Percentiles rank a stretch among this genome's conserved stretches.
phyloP scores from a whole-genome alignment of 2,113 vertebrate genomes.

The Morphnarchus princeps region DNA sequence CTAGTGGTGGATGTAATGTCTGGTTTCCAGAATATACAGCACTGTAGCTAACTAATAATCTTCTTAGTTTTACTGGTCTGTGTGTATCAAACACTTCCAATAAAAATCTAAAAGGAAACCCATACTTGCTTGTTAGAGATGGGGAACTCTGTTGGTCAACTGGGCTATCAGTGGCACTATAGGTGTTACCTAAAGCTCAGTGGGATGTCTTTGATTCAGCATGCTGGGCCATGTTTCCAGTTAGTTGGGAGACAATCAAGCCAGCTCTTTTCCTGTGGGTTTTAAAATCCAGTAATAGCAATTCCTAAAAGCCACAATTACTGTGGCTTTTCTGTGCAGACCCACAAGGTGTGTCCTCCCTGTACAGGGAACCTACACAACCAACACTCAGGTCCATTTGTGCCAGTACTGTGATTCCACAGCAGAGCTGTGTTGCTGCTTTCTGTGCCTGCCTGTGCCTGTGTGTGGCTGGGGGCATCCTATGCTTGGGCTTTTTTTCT shows the following conservation, averaged over 20 bases:
- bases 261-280: background rate
- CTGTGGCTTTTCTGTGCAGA: background rate
- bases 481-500: background rate
- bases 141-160: background rate
- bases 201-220: background rate
- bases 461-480: background rate
- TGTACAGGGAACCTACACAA: background rate
- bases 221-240: background rate
- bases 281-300: background rate
- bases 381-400: rapidly evolving
- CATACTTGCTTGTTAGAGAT: background rate
- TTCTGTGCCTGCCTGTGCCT: background rate
- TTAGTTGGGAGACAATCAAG: background rate
- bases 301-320: background rate
- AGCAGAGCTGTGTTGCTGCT: background rate
- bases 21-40: too few species aligned
- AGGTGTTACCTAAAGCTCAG: background rate
- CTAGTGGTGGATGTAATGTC: background rate
- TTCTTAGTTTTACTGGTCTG: background rate
- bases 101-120: background rate
- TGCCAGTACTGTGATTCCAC: background rate
- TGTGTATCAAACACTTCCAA: background rate
- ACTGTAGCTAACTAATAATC: background rate
- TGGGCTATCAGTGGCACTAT: background rate
- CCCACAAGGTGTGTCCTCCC: background rate